Conservation (phyloP, 2,113 vertebrate species). For the Zosterops lateralis region DNA sequence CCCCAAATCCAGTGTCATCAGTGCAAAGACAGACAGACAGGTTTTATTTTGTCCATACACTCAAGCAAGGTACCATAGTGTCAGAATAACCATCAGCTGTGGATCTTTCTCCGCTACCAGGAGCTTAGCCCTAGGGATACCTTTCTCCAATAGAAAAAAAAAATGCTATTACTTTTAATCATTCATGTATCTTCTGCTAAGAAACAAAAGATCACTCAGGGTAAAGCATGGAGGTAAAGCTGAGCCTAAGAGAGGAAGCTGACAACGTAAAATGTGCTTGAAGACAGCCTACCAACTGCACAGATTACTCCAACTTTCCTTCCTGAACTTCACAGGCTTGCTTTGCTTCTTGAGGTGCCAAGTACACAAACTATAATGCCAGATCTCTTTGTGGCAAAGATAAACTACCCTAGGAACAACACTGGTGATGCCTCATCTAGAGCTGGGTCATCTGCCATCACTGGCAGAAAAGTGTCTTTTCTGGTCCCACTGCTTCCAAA, state of each 20-base stretch:
- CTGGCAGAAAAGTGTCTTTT: background rate
- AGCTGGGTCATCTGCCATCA: background rate
- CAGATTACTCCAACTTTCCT: background rate
- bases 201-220: background rate
- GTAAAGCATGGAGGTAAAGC: background rate
- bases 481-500: background rate
- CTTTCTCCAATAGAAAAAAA: background rate
- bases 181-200: background rate
- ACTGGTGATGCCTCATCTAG: background rate
- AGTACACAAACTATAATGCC: background rate
- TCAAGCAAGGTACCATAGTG: background rate
- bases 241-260: background rate
- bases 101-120: background rate
- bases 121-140: background rate
- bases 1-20: background rate
- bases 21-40: background rate
- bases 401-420: background rate
- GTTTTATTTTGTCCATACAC: background rate
- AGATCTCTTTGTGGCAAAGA: background rate
- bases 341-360: background rate
- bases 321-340: accelerated
- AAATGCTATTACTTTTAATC: background rate
- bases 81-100: background rate
- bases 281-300: background rate
- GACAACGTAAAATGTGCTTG: background rate